These are phyloP conservation scores for Caenorhabditis briggsae DNA, from an alignment of 1,140 invertebrate genomes.

Conservation along the genomic window DNA sequence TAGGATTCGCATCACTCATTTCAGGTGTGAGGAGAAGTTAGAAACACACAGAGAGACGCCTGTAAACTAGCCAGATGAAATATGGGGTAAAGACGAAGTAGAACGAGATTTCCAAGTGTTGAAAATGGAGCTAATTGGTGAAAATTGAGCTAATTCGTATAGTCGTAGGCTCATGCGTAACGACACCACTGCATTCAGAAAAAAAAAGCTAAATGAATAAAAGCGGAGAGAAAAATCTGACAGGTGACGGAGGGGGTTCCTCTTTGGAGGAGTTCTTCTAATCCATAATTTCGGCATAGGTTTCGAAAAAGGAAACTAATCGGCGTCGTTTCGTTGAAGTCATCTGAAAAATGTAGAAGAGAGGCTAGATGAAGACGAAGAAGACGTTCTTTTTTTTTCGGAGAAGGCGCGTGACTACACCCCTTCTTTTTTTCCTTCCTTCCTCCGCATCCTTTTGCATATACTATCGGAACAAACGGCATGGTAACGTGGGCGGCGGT, in stretches of 20 bases:
- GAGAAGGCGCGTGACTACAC: constrained; percentile 7
- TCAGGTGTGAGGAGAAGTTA: not conserved
- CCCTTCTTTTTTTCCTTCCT: not conserved
- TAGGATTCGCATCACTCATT: constrained; percentile 9
- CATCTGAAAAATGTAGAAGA: not conserved
- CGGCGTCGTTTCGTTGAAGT: not conserved
- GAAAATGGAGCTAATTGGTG: too few relatives aligned
- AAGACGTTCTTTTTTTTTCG: constrained; percentile 1
- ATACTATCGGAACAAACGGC: constrained; percentile 26
- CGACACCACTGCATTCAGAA: too few relatives aligned
- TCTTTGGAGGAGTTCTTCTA: not conserved
- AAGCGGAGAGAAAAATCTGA: too few relatives aligned
- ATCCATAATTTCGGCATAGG: not conserved
- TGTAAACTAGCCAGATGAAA: constrained; percentile 13
- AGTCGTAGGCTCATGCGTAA: too few relatives aligned
- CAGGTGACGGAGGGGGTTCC: too few relatives aligned
- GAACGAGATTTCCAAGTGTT: not conserved
- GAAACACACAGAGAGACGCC: constrained; percentile 2
- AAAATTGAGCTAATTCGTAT: too few relatives aligned
- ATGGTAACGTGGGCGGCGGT: not conserved
- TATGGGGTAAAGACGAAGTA: not conserved
- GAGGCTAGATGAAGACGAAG: not conserved
- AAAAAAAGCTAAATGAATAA: too few relatives aligned
- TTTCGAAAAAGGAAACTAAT: too few relatives aligned
- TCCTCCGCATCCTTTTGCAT: not conserved